phyloP scores from a whole-genome alignment of 2,888 invertebrate species.

The Sinodicranocentrus sp. region DNA sequence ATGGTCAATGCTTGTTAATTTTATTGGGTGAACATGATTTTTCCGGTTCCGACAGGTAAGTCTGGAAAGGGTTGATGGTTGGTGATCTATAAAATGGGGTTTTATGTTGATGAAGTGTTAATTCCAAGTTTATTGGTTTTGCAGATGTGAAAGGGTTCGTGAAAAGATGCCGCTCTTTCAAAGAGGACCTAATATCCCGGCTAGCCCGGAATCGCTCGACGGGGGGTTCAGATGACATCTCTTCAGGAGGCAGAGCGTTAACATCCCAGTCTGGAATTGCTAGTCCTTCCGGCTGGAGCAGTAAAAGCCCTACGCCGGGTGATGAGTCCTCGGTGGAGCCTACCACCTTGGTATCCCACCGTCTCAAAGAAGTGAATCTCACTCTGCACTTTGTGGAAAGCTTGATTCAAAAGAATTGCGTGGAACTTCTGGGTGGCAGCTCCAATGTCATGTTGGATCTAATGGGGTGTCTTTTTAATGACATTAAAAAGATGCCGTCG shows the following conservation, averaged over 20 bases:
- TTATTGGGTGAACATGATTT: too few relatives aligned
- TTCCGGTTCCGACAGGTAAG: too few relatives aligned
- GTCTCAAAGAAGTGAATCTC: constrained; percentile 75
- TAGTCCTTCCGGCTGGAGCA: constrained; percentile 68
- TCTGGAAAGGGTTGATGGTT: too few relatives aligned
- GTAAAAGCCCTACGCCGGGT: constrained; percentile 69
- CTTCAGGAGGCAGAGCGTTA: constrained; percentile 32
- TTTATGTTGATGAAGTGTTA: too few relatives aligned
- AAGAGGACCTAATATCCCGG: constrained; percentile 76
- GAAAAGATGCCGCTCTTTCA: constrained; percentile 76
- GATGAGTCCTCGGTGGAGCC: constrained; percentile 68
- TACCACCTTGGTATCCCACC: constrained; percentile 70
- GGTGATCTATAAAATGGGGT: too few relatives aligned
- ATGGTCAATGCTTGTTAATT: too few relatives aligned
- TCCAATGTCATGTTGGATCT: constrained; percentile 76
- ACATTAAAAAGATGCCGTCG: constrained; percentile 73
- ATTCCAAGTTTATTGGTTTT: too few relatives aligned
- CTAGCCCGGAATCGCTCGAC: constrained; percentile 74
- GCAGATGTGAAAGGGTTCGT: constrained; percentile 76
- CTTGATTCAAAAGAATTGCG: constrained; percentile 76
- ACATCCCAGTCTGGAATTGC: constrained; percentile 58
- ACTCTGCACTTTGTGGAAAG: constrained; percentile 76
- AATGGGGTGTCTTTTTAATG: constrained; percentile 76
- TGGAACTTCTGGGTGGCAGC: constrained; percentile 75
- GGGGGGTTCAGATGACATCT: constrained; percentile 64